These are phyloP conservation scores for Coregonus ussuriensis DNA, from an alignment of 2,797 vertebrate genomes.

Conservation along the genomic window DNA sequence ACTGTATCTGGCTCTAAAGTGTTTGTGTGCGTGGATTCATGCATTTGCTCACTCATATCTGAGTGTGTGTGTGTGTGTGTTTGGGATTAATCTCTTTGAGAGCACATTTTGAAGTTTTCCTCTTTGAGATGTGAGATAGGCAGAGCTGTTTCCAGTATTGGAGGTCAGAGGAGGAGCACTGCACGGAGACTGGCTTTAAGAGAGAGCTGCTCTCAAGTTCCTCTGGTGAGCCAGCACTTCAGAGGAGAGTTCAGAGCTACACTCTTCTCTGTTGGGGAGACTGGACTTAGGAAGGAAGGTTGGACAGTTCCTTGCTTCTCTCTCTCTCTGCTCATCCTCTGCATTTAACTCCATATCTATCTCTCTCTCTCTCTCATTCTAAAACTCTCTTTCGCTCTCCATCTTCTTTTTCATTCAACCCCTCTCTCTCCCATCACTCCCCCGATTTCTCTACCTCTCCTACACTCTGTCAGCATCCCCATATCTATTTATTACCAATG, in stretches of 20 bases:
- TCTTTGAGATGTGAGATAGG: slow-evolving; percentile 46
- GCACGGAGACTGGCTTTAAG: neutral
- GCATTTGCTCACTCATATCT: neutral
- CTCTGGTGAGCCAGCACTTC: neutral
- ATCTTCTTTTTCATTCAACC: slow-evolving; percentile 17
- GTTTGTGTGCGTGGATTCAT: neutral
- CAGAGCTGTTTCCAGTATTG: slow-evolving; percentile 30
- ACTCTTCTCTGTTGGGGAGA: slow-evolving; percentile 19
- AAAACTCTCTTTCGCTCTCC: slow-evolving; percentile 25
- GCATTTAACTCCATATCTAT: neutral
- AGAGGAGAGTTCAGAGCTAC: slow-evolving; percentile 42
- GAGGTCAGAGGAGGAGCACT: slow-evolving; percentile 47
- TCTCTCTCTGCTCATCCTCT: slow-evolving; percentile 31
- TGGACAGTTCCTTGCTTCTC: slow-evolving; percentile 4
- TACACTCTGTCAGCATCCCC: slow-evolving; percentile 35
- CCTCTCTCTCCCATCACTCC: neutral
- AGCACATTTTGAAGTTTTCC: slow-evolving; percentile 21
- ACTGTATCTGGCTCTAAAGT: neutral
- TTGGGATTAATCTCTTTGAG: neutral
- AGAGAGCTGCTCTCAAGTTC: neutral
- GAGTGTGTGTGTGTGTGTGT: neutral
- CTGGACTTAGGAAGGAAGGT: slow-evolving; percentile 29
- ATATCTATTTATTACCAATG: slow-evolving; percentile 36
- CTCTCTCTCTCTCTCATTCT: slow-evolving; percentile 23
- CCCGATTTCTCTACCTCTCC: slow-evolving; percentile 17